Evolutionary conservation across 2,888 invertebrate genomes (phyloP).

Genomic region (Euplagia quadripunctaria): DNA sequence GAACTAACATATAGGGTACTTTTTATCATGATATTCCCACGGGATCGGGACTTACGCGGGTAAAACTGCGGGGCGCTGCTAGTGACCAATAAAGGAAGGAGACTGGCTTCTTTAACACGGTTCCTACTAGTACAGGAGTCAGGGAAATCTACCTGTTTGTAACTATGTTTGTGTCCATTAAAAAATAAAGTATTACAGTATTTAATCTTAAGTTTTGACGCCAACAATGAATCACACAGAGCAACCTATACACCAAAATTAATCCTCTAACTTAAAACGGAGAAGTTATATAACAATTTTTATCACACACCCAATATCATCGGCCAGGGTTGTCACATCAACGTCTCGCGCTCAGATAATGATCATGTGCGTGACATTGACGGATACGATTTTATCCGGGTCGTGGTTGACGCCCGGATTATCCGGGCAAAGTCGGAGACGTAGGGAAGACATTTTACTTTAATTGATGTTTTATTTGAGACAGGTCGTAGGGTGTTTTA

Average conservation of each 20-base stretch:
- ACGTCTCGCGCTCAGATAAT: slow-evolving; percentile 20
- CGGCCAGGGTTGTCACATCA: slow-evolving; percentile 18
- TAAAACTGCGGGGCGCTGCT: too few relatives aligned
- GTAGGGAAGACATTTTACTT: slow-evolving; percentile 5
- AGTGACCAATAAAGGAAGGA: too few relatives aligned
- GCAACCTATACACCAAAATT: background rate
- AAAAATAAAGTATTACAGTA: too few relatives aligned
- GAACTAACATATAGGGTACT: too few relatives aligned
- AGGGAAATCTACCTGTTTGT: too few relatives aligned
- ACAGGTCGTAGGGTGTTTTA: background rate
- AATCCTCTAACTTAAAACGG: background rate
- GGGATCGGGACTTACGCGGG: too few relatives aligned
- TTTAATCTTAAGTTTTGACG: too few relatives aligned
- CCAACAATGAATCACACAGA: too few relatives aligned
- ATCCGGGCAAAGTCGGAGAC: slow-evolving; percentile 33
- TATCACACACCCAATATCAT: slow-evolving; percentile 11
- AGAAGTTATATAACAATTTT: slow-evolving; percentile 7
- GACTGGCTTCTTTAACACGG: too few relatives aligned
- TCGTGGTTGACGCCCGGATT: slow-evolving; percentile 54
- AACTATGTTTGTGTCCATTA: too few relatives aligned
- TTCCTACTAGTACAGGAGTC: too few relatives aligned
- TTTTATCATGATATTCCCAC: too few relatives aligned
- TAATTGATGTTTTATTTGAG: slow-evolving; percentile 16
- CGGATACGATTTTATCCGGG: slow-evolving; percentile 54
- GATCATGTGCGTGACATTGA: slow-evolving; percentile 45